Conservation (phyloP, 1,140 invertebrate species). For the Varroa destructor region DNA sequence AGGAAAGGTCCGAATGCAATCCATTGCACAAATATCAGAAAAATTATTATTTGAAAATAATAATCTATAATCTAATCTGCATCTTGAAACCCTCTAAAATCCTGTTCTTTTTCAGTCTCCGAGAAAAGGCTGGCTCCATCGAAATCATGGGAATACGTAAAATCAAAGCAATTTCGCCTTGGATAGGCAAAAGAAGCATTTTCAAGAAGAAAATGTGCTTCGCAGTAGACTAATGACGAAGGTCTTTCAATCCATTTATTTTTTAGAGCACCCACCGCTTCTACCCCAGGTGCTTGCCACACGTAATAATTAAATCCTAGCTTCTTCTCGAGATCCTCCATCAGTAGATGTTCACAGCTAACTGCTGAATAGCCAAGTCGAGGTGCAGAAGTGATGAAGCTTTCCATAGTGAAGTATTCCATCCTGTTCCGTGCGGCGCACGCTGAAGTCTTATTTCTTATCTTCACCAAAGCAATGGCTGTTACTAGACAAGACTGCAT, state of each 20-base stretch:
- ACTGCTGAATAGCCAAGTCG: background rate
- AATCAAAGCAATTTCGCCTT: background rate
- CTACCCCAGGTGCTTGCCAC: background rate
- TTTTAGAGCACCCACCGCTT: background rate
- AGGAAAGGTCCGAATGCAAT: too few species aligned
- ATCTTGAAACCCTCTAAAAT: too few species aligned
- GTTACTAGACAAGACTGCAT: background rate
- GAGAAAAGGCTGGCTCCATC: background rate
- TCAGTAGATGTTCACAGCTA: background rate
- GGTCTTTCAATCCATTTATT: background rate
- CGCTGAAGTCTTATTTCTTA: background rate
- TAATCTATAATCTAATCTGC: too few species aligned
- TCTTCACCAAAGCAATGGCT: background rate
- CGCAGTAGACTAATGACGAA: background rate
- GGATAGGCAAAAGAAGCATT: background rate
- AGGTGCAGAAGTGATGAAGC: background rate
- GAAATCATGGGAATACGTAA: conserved; percentile 9
- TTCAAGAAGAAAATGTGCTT: background rate
- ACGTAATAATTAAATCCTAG: conserved; percentile 13
- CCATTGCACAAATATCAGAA: too few species aligned
- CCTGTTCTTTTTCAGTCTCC: background rate
- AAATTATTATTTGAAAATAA: too few species aligned
- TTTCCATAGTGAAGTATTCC: background rate
- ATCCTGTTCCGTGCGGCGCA: background rate
- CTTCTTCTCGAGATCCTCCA: background rate